Evolutionary conservation across 2,113 vertebrate genomes (phyloP).

Genomic region (Empidonax traillii): DNA sequence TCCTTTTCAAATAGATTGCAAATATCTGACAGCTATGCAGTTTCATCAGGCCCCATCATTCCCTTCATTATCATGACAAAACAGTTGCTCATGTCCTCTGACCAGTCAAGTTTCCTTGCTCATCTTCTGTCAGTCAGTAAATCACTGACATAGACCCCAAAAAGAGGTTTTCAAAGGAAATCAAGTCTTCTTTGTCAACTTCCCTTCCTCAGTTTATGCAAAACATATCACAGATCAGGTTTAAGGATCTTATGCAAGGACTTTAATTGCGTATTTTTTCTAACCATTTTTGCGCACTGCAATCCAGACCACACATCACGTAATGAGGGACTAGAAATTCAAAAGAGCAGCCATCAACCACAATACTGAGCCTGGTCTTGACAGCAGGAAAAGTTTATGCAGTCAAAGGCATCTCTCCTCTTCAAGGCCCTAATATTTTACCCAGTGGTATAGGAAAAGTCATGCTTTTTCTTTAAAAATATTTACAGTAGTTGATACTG

Average conservation of each 20-base stretch:
- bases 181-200: neutral
- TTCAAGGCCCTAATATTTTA: neutral
- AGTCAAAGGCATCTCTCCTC: neutral
- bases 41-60: neutral
- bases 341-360: neutral
- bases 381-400: neutral
- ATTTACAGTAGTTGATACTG: neutral
- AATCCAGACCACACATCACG: neutral
- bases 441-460: neutral
- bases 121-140: neutral
- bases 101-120: neutral
- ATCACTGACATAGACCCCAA: neutral
- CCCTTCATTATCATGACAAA: fast-evolving
- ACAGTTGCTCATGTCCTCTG: neutral
- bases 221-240: neutral
- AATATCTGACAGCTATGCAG: neutral
- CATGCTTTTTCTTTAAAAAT: neutral
- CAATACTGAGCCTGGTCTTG: neutral
- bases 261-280: neutral
- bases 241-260: neutral
- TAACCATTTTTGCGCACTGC: neutral
- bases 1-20: neutral
- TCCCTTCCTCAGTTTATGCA: neutral
- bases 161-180: neutral
- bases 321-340: neutral